Percentiles rank a stretch among this genome's conserved stretches.
Conservation (phyloP, 2,113 vertebrate species). For the Rostratula benghalensis region DNA sequence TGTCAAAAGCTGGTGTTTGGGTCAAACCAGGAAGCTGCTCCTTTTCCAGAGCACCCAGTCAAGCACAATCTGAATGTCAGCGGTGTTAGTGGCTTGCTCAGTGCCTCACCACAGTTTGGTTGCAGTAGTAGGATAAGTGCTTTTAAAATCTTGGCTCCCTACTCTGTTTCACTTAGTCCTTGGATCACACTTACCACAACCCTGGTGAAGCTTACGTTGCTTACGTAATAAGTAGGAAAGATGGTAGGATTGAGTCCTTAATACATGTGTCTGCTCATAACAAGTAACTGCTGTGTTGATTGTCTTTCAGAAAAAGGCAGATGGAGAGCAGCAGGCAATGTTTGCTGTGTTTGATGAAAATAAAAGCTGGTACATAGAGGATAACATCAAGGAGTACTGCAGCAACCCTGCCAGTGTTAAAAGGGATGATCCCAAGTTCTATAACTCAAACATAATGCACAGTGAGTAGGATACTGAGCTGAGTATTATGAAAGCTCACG, state of each 20-base stretch:
- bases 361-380: conserved; percentile 94
- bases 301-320: conserved; percentile 84
- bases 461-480: conserved; percentile 79
- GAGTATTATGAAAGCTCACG: neutral
- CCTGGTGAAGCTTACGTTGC: neutral
- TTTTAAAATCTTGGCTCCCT: neutral
- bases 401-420: conserved; percentile 79
- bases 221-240: neutral
- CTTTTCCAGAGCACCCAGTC: neutral
- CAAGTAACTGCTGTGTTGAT: neutral
- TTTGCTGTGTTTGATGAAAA: conserved; percentile 95
- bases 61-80: neutral
- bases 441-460: conserved; percentile 92
- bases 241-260: neutral
- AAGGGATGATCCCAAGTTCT: conserved; percentile 84
- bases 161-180: neutral
- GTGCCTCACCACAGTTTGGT: neutral
- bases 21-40: neutral
- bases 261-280: neutral
- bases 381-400: conserved; percentile 86
- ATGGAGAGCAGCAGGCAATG: conserved; percentile 88
- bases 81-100: neutral
- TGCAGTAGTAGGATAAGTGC: neutral
- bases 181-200: neutral
- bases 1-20: neutral